phyloP scores from a whole-genome alignment of 2,888 invertebrate genomes.

The Cabera pusaria region DNA sequence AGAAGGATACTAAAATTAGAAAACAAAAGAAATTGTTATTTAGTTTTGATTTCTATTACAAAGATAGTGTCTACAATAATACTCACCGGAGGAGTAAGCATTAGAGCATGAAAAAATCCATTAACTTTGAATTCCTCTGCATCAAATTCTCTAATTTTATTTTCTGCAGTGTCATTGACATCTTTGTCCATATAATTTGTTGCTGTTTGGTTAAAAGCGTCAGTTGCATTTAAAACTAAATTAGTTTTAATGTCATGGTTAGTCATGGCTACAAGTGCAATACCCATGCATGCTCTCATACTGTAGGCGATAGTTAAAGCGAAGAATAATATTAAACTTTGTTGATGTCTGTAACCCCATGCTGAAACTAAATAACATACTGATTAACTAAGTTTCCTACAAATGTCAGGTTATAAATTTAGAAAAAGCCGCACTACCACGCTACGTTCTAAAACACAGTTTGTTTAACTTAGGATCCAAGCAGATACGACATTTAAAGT shows the following conservation, averaged over 20 bases:
- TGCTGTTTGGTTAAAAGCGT: neutral
- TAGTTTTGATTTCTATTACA: no score
- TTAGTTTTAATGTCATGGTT: constrained; percentile 22
- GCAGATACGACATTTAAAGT: no score
- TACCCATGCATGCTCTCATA: constrained; percentile 85
- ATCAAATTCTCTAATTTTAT: constrained; percentile 4
- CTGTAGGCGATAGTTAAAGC: constrained; percentile 84
- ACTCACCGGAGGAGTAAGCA: constrained; percentile 58
- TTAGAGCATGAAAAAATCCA: constrained; percentile 44
- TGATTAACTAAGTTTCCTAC: no score
- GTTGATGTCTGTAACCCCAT: constrained; percentile 81
- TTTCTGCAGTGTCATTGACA: constrained; percentile 2
- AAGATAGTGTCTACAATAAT: neutral
- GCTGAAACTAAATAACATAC: no score
- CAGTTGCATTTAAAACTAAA: neutral
- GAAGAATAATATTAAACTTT: constrained; percentile 82
- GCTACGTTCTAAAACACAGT: no score
- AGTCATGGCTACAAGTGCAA: constrained; percentile 86
- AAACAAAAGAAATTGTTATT: constrained; percentile 6
- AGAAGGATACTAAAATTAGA: constrained; percentile 59
- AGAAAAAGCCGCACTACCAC: no score
- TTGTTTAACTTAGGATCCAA: no score
- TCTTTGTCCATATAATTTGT: neutral
- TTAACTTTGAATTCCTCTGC: constrained; percentile 30
- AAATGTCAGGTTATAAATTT: no score